Evolutionary conservation across 2,797 vertebrate species (phyloP), one percentile per base, ranked within the genome.

Genomic region (Sebastes baramenuke): DNA sequence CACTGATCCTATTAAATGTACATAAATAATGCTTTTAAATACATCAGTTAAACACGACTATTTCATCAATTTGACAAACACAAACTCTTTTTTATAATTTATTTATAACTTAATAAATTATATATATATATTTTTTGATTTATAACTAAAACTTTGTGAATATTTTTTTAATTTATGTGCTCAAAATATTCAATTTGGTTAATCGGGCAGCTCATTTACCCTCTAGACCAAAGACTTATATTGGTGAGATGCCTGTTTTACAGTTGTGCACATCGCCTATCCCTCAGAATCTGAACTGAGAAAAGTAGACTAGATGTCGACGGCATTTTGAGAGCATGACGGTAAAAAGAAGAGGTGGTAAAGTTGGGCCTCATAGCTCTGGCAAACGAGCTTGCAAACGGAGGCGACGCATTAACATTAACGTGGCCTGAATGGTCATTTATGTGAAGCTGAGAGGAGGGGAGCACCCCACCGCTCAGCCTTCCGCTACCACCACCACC

Each of bases 371-470:
- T 22, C 2, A n/a, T 8, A 36, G 25, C 20, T 64, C 20, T 34
- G 20, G 11, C 22, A 77, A 56, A 76, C 32, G 36, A 66, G 1
- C 61, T 34, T 11, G 14, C 11, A 64, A 10, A 10, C 10, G n/a
- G 6, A 46, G 2, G 54, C 22, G 14, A 36, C 11, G 46, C 8
- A 36, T 72, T 24, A 46, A 67, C 18, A 52, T 42, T 52, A 75
- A 61, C 20, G 30, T 29, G 32, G 25, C 65, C 49, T 60, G 62
- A 64, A 68, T 75, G 52, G 67, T 29, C 11, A 29, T 76, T 71
- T 38, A 68, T 74, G 20, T 81, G 67, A 66, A 70, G 61, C 60
- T 61, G 38, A 79, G 46, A 77, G 60, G 12, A 29, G 18, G 46
- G 34, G 46, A 72, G 32, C 56, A 20, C 7, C 67, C 62, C 4